phyloP scores from a whole-genome alignment of 2,888 invertebrate genomes.

The Aleiodes testaceus region DNA sequence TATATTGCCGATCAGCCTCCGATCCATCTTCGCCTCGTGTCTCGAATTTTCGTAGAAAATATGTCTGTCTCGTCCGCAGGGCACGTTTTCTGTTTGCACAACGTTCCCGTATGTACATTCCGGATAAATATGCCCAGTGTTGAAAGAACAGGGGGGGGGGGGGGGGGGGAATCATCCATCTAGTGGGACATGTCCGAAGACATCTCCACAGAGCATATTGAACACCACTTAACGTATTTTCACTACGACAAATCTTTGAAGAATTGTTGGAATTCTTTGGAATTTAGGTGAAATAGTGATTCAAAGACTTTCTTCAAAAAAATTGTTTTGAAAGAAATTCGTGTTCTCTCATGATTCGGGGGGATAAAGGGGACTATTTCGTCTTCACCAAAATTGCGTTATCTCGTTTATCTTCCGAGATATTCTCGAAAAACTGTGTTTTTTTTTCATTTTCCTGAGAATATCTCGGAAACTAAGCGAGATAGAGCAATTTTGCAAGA shows the following conservation, averaged over 20 bases:
- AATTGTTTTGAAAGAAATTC: no score
- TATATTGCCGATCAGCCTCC: conserved; percentile 43
- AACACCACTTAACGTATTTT: background rate
- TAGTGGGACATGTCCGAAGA: conserved; percentile 28
- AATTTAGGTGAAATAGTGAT: no score
- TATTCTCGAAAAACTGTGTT: no score
- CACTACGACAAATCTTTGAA: background rate
- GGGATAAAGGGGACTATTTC: no score
- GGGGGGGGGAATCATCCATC: conserved; percentile 37
- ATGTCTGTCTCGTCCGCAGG: background rate
- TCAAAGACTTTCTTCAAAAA: no score
- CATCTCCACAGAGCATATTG: conserved; percentile 16
- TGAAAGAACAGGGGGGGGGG: conserved; percentile 27
- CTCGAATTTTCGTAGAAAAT: background rate
- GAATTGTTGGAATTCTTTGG: no score
- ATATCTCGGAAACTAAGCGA: no score
- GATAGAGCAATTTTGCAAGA: no score
- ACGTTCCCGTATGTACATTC: conserved; percentile 1
- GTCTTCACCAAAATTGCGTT: no score
- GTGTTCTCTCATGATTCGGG: no score
- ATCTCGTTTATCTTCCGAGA: no score
- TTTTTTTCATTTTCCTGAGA: no score
- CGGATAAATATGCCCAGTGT: conserved; percentile 34
- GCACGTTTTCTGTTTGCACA: conserved; percentile 15
- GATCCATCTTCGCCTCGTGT: conserved; percentile 41